phyloP scores from a whole-genome alignment of 1,140 invertebrate species.

The Phenacoccus solenopsis region DNA sequence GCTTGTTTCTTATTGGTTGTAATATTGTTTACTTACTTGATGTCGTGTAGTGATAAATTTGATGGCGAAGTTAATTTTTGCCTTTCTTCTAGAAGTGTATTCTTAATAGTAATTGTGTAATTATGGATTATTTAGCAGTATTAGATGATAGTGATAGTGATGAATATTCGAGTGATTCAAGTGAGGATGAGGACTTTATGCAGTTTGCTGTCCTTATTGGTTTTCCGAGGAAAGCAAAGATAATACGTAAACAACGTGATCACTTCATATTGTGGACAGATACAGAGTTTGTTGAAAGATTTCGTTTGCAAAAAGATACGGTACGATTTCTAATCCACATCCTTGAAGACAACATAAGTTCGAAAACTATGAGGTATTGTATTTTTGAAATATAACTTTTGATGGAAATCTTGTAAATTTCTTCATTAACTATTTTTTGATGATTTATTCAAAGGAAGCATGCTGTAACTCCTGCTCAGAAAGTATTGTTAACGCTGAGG shows the following conservation, averaged over 20 bases:
- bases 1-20: too few species aligned
- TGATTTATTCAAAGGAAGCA: slow-evolving; percentile 9
- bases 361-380: slow-evolving; percentile 1
- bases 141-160: slow-evolving; percentile 18
- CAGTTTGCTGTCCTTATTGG: neutral
- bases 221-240: neutral
- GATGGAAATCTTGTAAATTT: neutral
- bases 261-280: neutral
- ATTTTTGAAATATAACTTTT: neutral
- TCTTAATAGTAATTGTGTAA: too few species aligned
- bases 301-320: neutral
- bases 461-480: slow-evolving; percentile 18
- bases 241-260: neutral
- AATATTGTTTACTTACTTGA: too few species aligned
- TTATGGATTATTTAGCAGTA: too few species aligned
- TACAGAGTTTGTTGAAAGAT: slow-evolving; percentile 1
- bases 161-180: neutral
- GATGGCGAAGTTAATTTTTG: too few species aligned
- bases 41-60: too few species aligned
- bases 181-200: neutral
- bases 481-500: slow-evolving; percentile 26
- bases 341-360: slow-evolving; percentile 7
- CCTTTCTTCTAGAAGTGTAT: too few species aligned
- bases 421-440: neutral
- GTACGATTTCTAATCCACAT: neutral